Conservation (phyloP, 1,140 invertebrate genomes). For the Drosophila rufa region DNA sequence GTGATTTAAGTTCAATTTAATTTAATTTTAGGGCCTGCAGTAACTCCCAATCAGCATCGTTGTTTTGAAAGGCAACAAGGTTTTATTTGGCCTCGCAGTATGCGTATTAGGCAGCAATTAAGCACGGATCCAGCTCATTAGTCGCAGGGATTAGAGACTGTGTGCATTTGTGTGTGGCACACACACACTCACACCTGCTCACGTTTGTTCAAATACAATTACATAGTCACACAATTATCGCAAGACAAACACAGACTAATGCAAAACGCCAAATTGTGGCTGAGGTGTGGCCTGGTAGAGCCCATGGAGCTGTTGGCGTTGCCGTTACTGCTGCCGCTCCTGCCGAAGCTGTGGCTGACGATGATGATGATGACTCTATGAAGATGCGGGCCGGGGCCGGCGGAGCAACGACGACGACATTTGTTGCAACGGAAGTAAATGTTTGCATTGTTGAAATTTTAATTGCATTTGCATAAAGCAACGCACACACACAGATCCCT, state of each 20-base stretch:
- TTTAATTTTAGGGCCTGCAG: not conserved
- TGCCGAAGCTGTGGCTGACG: conserved; percentile 15
- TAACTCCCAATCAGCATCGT: conserved; percentile 33
- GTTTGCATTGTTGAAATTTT: conserved; percentile 85
- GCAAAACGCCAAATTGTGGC: conserved; percentile 76
- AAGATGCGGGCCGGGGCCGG: conserved; percentile 37
- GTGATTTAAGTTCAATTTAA: not conserved
- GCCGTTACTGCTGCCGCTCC: conserved; percentile 19
- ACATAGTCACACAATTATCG: conserved; percentile 80
- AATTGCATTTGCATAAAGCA: conserved; percentile 84
- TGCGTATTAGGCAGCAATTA: conserved; percentile 51
- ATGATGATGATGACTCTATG: conserved; percentile 48
- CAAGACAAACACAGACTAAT: conserved; percentile 77
- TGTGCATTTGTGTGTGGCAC: not conserved
- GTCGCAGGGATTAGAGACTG: conserved; percentile 52
- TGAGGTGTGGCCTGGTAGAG: conserved; percentile 69
- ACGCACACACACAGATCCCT: conserved; percentile 30
- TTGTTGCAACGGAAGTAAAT: conserved; percentile 84
- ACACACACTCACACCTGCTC: conserved; percentile 31
- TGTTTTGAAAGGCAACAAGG: conserved; percentile 2
- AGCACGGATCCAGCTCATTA: conserved; percentile 63
- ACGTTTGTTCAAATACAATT: conserved; percentile 72
- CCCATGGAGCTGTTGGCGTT: conserved; percentile 17
- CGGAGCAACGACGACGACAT: conserved; percentile 53
- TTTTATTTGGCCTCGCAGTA: conserved; percentile 32